phyloP scores from a whole-genome alignment of 2,888 invertebrate genomes.

The Coecobrya sp. region DNA sequence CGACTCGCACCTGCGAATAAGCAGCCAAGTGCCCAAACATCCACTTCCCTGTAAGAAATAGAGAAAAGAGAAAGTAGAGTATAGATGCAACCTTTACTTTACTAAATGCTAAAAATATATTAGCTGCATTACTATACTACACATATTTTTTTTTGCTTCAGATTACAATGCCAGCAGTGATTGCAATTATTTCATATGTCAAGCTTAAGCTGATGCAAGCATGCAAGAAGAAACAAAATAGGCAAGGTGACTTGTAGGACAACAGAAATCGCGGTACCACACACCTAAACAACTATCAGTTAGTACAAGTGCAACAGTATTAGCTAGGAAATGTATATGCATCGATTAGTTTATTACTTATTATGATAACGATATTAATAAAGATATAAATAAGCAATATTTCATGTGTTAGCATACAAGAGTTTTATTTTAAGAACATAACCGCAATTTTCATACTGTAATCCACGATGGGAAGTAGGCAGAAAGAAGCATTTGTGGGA shows the following conservation, averaged over 20 bases:
- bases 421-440: no score
- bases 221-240: slow-evolving; percentile 41
- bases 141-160: not conserved
- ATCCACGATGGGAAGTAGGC: not conserved
- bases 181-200: not conserved
- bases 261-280: slow-evolving; percentile 6
- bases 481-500: not conserved
- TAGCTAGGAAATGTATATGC: not conserved
- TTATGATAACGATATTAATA: not conserved
- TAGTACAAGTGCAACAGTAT: not conserved
- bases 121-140: not conserved
- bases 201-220: slow-evolving; percentile 15
- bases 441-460: no score
- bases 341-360: slow-evolving; percentile 44
- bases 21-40: slow-evolving; percentile 96
- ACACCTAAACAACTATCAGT: no score
- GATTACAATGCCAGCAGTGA: slow-evolving; percentile 7
- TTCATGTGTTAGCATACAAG: slow-evolving; percentile 80
- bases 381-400: slow-evolving; percentile 26
- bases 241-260: slow-evolving; percentile 61
- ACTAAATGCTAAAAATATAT: not conserved
- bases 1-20: slow-evolving; percentile 87
- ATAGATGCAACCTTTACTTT: not conserved
- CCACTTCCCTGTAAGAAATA: slow-evolving; percentile 91
- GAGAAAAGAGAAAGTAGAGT: slow-evolving; percentile 26